Percentiles rank a stretch among this genome's conserved stretches.
Evolutionary conservation across 2,888 invertebrate species (phyloP).

Genomic region (Leptinotarsa peninsularis): DNA sequence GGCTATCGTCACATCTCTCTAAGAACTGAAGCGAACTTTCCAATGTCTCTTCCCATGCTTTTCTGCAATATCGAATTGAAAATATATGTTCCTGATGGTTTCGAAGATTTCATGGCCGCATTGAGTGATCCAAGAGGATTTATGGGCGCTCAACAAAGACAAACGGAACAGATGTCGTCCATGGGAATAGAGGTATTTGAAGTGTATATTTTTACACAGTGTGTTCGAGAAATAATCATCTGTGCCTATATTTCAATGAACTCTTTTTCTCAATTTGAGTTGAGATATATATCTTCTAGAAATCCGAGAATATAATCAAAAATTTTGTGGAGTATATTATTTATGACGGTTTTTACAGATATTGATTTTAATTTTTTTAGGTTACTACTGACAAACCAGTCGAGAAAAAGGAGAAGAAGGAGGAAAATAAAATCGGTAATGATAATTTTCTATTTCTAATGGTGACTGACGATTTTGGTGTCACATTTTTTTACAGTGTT

Average conservation of each 20-base stretch:
- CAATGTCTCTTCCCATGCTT: constrained; percentile 98
- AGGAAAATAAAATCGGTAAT: constrained; percentile 79
- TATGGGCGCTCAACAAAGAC: constrained; percentile 87
- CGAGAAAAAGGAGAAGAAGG: constrained; percentile 75
- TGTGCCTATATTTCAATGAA: too few species aligned
- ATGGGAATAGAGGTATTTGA: constrained; percentile 86
- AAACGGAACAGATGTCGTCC: constrained; percentile 92
- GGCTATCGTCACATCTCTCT: constrained; percentile 98
- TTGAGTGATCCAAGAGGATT: constrained; percentile 94
- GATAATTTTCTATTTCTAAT: neutral
- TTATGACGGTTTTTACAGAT: neutral
- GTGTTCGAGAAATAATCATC: too few species aligned
- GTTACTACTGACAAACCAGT: constrained; percentile 64
- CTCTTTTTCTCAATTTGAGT: too few species aligned
- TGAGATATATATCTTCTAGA: neutral
- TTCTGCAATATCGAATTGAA: constrained; percentile 99
- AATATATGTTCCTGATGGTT: constrained; percentile 99
- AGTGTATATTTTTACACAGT: neutral
- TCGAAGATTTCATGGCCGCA: constrained; percentile 98
- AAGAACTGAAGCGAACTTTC: constrained; percentile 98
- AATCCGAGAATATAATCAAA: neutral
- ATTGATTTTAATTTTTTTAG: constrained; percentile 23
- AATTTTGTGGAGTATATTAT: too few species aligned
- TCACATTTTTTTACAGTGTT: constrained; percentile 72
- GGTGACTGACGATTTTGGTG: too few species aligned